These are phyloP conservation scores for Apis dorsata DNA, from an alignment of 1,140 invertebrate genomes.

Conservation along the genomic window DNA sequence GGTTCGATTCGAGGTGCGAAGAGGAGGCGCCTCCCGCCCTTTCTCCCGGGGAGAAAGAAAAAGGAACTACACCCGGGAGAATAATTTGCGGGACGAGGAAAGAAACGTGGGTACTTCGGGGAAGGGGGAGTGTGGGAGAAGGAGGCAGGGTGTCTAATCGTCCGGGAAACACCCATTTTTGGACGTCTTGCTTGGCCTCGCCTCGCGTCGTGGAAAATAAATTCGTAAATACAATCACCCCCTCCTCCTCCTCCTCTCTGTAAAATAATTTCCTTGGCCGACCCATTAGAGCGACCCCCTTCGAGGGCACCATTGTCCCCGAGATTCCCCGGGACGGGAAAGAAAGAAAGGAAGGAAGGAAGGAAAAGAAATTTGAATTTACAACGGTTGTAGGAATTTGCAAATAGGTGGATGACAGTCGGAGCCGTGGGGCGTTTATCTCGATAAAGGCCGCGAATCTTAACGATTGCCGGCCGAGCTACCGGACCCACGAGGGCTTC, in stretches of 20 bases:
- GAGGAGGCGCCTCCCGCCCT: slow-evolving; percentile 42
- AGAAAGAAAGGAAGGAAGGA: too few species aligned
- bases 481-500: slow-evolving; percentile 28
- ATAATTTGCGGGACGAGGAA: slow-evolving; percentile 65
- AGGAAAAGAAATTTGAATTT: neutral
- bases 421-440: too few species aligned
- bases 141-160: slow-evolving; percentile 38
- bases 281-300: neutral
- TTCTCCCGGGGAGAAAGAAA: slow-evolving; percentile 43
- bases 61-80: slow-evolving; percentile 71
- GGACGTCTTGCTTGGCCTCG: neutral
- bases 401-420: too few species aligned
- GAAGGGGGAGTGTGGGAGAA: neutral
- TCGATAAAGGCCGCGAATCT: slow-evolving; percentile 55
- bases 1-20: slow-evolving; percentile 80
- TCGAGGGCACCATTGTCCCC: too few species aligned
- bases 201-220: slow-evolving; percentile 29
- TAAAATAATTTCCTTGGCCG: neutral
- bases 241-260: neutral
- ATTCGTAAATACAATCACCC: slow-evolving; percentile 30
- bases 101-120: neutral
- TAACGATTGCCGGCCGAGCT: slow-evolving; percentile 63
- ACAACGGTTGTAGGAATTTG: too few species aligned
- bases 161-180: slow-evolving; percentile 25
- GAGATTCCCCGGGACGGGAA: too few species aligned